Evolutionary conservation across 2,113 vertebrate genomes (phyloP).

Genomic region (Chloebia gouldiae): DNA sequence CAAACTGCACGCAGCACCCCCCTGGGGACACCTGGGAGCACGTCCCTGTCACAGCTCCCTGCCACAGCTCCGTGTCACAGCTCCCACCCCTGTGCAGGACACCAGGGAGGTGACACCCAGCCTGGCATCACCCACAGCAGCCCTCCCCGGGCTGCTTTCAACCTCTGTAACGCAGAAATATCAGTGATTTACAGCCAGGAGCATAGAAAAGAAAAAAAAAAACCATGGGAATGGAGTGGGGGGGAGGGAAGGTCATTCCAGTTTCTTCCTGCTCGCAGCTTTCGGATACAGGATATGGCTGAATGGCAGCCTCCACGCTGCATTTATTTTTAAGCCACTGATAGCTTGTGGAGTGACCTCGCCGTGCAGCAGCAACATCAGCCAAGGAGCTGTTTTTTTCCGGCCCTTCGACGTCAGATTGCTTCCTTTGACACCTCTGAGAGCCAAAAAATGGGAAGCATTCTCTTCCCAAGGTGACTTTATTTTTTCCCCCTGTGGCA

Average conservation of each 20-base stretch:
- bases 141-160: not conserved
- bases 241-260: constrained; percentile 15
- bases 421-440: constrained; percentile 76
- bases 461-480: constrained; percentile 61
- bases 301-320: constrained; percentile 56
- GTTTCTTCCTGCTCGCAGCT: constrained; percentile 39
- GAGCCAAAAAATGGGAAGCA: constrained; percentile 64
- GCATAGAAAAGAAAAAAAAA: not conserved
- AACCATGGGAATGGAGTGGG: not conserved
- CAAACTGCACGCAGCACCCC: not conserved
- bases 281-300: constrained; percentile 60
- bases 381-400: constrained; percentile 68
- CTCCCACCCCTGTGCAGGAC: not conserved
- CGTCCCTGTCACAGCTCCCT: not conserved
- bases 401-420: constrained; percentile 68
- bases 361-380: not conserved
- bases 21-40: not conserved
- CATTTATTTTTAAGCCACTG: constrained; percentile 61
- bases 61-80: accelerated
- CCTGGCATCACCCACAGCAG: not conserved
- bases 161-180: not conserved
- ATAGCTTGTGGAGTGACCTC: constrained; percentile 62
- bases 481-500: not conserved
- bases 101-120: accelerated
- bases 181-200: not conserved